Base-by-base conservation (phyloP, 2,888 invertebrate genomes). In the Dendrolimus houi region DNA sequence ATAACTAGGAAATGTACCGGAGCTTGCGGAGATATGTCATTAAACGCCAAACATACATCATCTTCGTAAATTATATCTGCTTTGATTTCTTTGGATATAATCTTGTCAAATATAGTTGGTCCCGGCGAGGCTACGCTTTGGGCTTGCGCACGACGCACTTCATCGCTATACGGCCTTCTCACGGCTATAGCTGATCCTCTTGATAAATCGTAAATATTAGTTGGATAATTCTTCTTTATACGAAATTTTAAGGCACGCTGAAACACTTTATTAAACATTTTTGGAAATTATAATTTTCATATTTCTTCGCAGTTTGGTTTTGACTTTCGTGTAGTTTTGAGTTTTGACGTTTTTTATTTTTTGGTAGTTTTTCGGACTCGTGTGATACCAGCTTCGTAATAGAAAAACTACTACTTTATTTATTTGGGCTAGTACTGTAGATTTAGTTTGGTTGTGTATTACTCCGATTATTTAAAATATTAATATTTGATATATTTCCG, bases 1-100 rank as follows among this genome's bases (percentile, higher is more conserved):
- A 97, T 95, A 7, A 97, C 95, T 8, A 97, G 87, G 74, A 97
- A 96, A 81, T 97, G 97, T 0, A 93, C 92, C 0, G 97, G 97
- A 0, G 96, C 97, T 77, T 96, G 96, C 0, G 96, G 96, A 52
- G 92, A 85, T 6, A 96, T 84, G 80, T 97, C 97, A 68, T 95
- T 94, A 80, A 97, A 96, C 1, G 96, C 97, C 55, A 97, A 79
- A 75, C 95, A 95, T 72, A 93, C 78, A 1, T 96, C 94, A 84
- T 97, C 96, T 77, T 97, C 96, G 77, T 94, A 95, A 64, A 97
- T 93, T 55, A 97, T 94, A 69, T 96, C 94, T 0, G 96, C 95
- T 60, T 95, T 94, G 57, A 97, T 94, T 79, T 95, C 93, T 71
- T 94, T 95, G 0, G 94, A 92, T 59, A 96, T 92, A 57, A 97